Evolutionary conservation across 1,140 invertebrate species (phyloP), one percentile per base, ranked within the genome.

Genomic region (Trachymyrmex septentrionalis): DNA sequence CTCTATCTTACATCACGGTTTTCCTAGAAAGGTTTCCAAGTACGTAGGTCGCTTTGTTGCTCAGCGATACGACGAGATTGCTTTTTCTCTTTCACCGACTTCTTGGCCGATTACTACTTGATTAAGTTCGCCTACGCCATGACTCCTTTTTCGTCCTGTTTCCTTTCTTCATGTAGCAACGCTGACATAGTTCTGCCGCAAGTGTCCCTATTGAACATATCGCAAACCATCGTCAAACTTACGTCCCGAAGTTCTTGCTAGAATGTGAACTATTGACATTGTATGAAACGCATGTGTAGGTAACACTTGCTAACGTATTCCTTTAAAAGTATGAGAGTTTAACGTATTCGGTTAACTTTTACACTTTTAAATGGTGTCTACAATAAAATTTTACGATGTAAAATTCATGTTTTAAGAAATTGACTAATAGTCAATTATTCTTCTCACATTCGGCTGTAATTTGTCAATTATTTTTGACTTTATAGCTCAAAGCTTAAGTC

Each of bases 61-160:
- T 48, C 66, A 48, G 21, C 66, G 50, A 80, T 80, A 80, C 61
- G 27, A 34, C 61, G 44, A 55, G 72, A 85, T 86, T 85, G 72
- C 66, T 86, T 77, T 75, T 48, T 66, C 82, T 57, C 50, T 87
- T 85, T 77, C 63, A 44, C 63, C 66, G 75, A 73, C 72, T 77
- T 77, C 63, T 50, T 30, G 78, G 80, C 61, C 85, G 85, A 63
- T 73, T 69, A 82, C 64, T 30, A 59, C 55, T 57, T 63, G 85
- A 88, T 88, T 76, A 61, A 86, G 48, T 80, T 64, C 76, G 61
- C 87, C 87, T 69, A 88, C 80, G 44, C 86, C 19, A 1, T 55
- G 55, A 50, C 34, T 63, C 53, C 55, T 57, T 59, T 55, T 44
- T 86, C 53, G 53, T 34, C 50, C 34, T 82, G 48, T 53, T 27